Evolutionary conservation across 2,888 invertebrate genomes (phyloP).

Genomic region (Pollenia angustigena): DNA sequence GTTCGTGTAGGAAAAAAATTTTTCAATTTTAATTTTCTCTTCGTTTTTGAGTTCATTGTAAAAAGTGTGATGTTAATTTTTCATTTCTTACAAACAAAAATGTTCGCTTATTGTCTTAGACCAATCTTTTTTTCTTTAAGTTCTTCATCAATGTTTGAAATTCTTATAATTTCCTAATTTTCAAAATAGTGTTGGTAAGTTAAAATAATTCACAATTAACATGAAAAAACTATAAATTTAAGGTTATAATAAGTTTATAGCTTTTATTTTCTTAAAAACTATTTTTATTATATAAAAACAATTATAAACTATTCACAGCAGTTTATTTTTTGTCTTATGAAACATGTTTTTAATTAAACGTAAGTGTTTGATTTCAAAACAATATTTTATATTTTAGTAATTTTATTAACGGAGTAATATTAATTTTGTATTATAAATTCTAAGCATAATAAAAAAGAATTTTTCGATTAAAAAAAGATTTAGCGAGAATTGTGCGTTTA

Average conservation of each 20-base stretch:
- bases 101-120: conserved; percentile 68
- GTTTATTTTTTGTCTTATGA: conserved; percentile 76
- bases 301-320: conserved; percentile 83
- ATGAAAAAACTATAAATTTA: conserved; percentile 2
- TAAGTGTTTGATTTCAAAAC: conserved; percentile 36
- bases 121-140: conserved; percentile 54
- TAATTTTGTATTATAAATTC: neutral
- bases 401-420: conserved; percentile 34
- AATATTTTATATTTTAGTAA: conserved; percentile 34
- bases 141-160: conserved; percentile 50
- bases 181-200: neutral
- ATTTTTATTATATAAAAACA: conserved; percentile 77
- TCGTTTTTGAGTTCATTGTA: conserved; percentile 45
- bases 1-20: conserved; percentile 13
- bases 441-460: neutral
- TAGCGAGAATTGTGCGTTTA: conserved; percentile 47
- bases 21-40: neutral
- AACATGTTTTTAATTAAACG: conserved; percentile 66
- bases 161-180: conserved; percentile 17
- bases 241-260: conserved; percentile 36
- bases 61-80: conserved; percentile 32
- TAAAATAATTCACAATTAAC: neutral
- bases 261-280: conserved; percentile 72
- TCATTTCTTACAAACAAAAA: conserved; percentile 43
- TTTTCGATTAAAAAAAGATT: neutral